A percentile compares a stretch with the other conserved stretches of the same genome.
These are phyloP conservation scores for Aphodius sticticus DNA, from an alignment of 2,888 invertebrate species.

Conservation along the genomic window DNA sequence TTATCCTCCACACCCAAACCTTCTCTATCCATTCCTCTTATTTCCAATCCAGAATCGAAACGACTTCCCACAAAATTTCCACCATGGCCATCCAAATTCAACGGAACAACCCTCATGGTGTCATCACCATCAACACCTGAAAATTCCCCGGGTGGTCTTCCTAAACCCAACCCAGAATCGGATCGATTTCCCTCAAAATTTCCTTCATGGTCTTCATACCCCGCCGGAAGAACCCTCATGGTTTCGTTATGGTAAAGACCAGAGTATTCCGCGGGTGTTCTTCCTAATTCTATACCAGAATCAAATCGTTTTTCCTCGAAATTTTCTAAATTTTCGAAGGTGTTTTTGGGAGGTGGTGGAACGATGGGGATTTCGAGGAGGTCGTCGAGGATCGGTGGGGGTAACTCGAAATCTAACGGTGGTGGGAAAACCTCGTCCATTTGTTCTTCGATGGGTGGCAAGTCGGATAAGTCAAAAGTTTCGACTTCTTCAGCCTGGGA, in stretches of 20 bases:
- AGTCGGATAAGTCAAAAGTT: constrained; percentile 9
- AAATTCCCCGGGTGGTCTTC: not conserved
- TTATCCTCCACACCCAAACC: not conserved
- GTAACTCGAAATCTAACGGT: constrained; percentile 36
- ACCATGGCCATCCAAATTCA: not conserved
- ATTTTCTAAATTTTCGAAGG: not conserved
- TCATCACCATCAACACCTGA: not conserved
- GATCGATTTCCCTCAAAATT: not conserved
- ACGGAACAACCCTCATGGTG: not conserved
- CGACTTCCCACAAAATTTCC: not conserved
- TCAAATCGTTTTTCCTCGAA: not conserved
- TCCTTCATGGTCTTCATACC: not conserved
- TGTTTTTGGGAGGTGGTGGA: constrained; percentile 27
- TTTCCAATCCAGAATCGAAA: not conserved
- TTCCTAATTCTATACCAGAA: not conserved
- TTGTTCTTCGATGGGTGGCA: not conserved
- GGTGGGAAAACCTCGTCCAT: constrained; percentile 35
- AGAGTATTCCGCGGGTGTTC: not conserved
- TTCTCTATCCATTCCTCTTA: not conserved
- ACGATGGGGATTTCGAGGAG: constrained; percentile 17
- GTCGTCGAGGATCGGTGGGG: constrained; percentile 25
- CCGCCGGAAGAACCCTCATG: not conserved
- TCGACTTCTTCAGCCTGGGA: not conserved
- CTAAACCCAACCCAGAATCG: not conserved
- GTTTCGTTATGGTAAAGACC: not conserved